These are phyloP conservation scores for Melanostigma gelatinosum DNA, from an alignment of 2,113 vertebrate species.

Conservation along the genomic window DNA sequence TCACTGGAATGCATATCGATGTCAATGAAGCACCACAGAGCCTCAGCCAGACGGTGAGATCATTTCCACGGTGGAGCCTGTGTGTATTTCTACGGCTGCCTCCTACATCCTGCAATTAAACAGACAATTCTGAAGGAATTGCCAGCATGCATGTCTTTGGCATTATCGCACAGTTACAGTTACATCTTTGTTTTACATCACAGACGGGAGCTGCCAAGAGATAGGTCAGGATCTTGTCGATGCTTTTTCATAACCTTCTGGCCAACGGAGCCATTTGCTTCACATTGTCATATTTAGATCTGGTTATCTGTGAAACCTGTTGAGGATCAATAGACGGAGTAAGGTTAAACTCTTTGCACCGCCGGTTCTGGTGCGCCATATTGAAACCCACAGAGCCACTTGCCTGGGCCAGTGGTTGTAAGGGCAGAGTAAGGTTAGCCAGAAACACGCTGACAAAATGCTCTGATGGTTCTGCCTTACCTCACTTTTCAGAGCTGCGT, in stretches of 20 bases:
- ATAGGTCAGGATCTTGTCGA: slow-evolving; percentile 32
- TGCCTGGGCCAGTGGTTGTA: slow-evolving; percentile 64
- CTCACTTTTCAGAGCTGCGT: slow-evolving; percentile 59
- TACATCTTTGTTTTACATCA: slow-evolving; percentile 34
- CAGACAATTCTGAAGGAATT: slow-evolving; percentile 57
- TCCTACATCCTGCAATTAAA: slow-evolving; percentile 67
- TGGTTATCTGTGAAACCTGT: slow-evolving; percentile 52
- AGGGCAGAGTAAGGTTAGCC: slow-evolving; percentile 78
- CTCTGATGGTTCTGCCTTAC: slow-evolving; percentile 76
- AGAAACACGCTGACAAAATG: slow-evolving; percentile 75
- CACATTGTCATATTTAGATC: slow-evolving; percentile 44
- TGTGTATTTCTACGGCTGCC: slow-evolving; percentile 55
- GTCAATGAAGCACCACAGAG: slow-evolving; percentile 71
- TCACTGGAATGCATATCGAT: slow-evolving; percentile 67
- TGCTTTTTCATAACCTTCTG: slow-evolving; percentile 4
- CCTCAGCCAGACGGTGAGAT: slow-evolving; percentile 72
- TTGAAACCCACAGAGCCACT: slow-evolving; percentile 59
- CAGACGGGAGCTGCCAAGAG: slow-evolving; percentile 37
- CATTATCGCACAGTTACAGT: slow-evolving; percentile 44
- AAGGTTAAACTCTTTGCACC: slow-evolving; percentile 51
- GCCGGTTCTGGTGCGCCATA: slow-evolving; percentile 42
- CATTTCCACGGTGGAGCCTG: slow-evolving; percentile 71
- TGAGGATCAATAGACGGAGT: slow-evolving; percentile 49
- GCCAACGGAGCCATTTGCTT: slow-evolving; percentile 31
- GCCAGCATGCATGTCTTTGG: slow-evolving; percentile 41